phyloP scores from a whole-genome alignment of 2,113 vertebrate species.

The Spea multiplicata region DNA sequence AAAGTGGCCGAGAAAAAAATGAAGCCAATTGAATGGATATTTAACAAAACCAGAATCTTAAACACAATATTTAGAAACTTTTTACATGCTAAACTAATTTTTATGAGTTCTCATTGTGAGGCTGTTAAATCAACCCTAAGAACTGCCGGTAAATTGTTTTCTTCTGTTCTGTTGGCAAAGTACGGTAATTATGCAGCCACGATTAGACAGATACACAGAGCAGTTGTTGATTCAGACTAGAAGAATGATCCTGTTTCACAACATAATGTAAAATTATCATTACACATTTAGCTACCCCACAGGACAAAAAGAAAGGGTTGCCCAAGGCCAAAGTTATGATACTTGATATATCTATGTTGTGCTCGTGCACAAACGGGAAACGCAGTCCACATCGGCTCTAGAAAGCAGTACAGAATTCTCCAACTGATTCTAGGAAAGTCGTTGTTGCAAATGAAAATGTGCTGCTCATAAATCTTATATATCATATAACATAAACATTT shows the following conservation, averaged over 20 bases:
- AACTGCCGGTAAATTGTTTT: not conserved
- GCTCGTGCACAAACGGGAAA: not conserved
- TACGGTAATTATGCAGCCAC: not conserved
- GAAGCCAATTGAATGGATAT: no score
- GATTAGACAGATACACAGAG: not conserved
- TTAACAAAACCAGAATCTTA: no score
- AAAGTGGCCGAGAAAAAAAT: no score
- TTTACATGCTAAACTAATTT: not conserved
- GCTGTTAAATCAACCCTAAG: not conserved
- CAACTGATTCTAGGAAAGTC: not conserved
- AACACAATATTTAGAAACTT: no score
- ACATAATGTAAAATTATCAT: not conserved
- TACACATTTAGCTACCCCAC: not conserved
- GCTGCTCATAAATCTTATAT: no score
- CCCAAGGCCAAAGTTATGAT: not conserved
- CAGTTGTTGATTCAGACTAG: not conserved
- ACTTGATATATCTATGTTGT: not conserved
- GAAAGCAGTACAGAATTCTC: not conserved
- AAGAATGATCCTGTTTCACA: not conserved
- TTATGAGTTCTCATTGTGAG: not conserved
- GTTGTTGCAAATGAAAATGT: no score
- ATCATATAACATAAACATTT: no score
- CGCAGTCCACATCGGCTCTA: not conserved
- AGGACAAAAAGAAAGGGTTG: not conserved
- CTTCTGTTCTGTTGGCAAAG: not conserved